Conservation (phyloP, 2,113 vertebrate genomes). For the Lipophrys pholis region DNA sequence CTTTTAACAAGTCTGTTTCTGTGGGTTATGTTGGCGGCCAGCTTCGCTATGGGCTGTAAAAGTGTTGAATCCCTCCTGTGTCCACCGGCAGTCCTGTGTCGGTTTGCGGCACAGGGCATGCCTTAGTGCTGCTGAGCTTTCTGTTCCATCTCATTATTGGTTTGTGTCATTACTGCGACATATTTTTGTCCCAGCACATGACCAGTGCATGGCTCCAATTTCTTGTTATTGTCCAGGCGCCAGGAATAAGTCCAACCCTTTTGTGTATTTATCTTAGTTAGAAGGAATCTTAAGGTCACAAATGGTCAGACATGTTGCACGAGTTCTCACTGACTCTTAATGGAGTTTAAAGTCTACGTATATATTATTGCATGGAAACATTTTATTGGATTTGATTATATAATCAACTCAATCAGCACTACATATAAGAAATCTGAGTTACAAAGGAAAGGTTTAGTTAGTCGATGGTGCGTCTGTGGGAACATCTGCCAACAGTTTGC, state of each 20-base stretch:
- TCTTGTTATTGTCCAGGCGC: slow-evolving; percentile 24
- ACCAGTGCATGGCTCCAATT: slow-evolving; percentile 22
- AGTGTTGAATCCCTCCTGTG: slow-evolving; percentile 30
- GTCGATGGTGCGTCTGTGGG: slow-evolving; percentile 9
- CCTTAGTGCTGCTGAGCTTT: slow-evolving; percentile 9
- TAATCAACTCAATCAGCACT: no score
- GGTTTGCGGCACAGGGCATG: slow-evolving; percentile 34
- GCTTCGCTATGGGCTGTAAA: slow-evolving; percentile 26
- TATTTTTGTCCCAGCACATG: slow-evolving; percentile 30
- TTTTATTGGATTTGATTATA: no score
- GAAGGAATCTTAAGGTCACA: slow-evolving; percentile 22
- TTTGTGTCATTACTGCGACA: slow-evolving; percentile 38
- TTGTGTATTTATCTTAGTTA: slow-evolving; percentile 30
- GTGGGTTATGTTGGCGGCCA: slow-evolving; percentile 4
- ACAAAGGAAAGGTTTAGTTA: slow-evolving; percentile 2
- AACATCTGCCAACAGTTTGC: slow-evolving; percentile 63
- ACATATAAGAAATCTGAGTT: not conserved
- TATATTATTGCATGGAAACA: not conserved
- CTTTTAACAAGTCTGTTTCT: slow-evolving; percentile 18
- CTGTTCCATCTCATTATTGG: slow-evolving; percentile 19
- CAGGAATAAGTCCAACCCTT: slow-evolving; percentile 14
- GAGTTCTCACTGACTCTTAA: slow-evolving; percentile 8
- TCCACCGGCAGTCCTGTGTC: slow-evolving; percentile 25
- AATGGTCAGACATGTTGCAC: slow-evolving; percentile 1
- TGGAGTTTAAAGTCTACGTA: not conserved